phyloP scores from a whole-genome alignment of 1,140 invertebrate species.

The Mya arenaria region DNA sequence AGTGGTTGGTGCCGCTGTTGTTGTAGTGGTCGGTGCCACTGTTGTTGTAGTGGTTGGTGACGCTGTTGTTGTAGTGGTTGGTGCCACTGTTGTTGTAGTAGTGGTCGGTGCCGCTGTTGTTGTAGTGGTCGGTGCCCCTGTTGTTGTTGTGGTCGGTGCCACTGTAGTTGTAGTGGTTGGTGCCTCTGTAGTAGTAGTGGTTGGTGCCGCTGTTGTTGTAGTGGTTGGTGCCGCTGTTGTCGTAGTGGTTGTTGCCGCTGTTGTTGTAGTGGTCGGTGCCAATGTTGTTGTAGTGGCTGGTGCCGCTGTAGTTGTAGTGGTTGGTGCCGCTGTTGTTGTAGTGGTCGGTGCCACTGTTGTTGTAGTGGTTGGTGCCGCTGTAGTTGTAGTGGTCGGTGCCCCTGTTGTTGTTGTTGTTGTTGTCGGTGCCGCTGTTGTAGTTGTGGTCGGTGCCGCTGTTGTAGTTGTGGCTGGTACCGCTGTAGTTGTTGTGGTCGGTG shows the following conservation, averaged over 20 bases:
- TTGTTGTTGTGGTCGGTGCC: background rate
- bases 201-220: background rate
- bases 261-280: background rate
- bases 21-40: background rate
- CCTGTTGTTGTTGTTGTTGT: background rate
- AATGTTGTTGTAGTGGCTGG: background rate
- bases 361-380: background rate
- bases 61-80: background rate
- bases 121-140: background rate
- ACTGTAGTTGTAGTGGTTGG: background rate
- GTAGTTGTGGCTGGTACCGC: background rate
- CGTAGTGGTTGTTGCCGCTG: background rate
- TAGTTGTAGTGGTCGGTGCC: background rate
- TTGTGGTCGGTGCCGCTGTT: background rate
- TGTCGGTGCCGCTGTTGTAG: background rate
- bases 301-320: background rate
- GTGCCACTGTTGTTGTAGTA: background rate
- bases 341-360: background rate
- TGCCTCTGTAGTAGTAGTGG: background rate
- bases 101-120: background rate
- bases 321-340: background rate
- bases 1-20: background rate
- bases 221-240: background rate
- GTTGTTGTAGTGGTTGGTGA: background rate
- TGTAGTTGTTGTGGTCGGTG: background rate